Percentiles rank a stretch among this genome's conserved stretches.
Conservation (phyloP, 2,888 invertebrate species). For the Sphaeridia pumilis region DNA sequence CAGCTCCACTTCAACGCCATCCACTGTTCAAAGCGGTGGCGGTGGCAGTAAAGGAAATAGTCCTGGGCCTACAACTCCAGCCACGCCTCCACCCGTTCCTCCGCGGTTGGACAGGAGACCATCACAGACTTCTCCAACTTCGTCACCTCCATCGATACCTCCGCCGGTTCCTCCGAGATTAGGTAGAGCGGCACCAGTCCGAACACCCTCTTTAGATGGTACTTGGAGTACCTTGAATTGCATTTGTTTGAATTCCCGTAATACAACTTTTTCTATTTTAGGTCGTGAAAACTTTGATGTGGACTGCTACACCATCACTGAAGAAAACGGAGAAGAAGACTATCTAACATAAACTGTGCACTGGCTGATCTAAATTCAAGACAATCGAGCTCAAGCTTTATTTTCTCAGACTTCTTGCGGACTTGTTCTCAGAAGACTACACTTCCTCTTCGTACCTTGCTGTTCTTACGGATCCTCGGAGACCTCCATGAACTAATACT, state of each 20-base stretch:
- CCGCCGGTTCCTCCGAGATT: conserved; percentile 35
- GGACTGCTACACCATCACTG: conserved; percentile 36
- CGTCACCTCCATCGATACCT: conserved; percentile 33
- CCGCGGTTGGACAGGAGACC: conserved; percentile 34
- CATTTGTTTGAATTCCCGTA: not conserved
- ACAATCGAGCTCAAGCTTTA: conserved; percentile 5
- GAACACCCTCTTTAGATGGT: conserved; percentile 35
- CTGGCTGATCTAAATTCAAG: not conserved
- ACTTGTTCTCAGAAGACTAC: not conserved
- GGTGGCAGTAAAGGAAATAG: conserved; percentile 25
- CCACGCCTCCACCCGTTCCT: conserved; percentile 35
- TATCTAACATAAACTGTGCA: conserved; percentile 39
- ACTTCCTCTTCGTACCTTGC: conserved; percentile 2
- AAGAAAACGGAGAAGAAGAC: conserved; percentile 36
- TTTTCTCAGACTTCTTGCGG: not conserved
- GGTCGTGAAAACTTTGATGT: conserved; percentile 36
- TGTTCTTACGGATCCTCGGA: not conserved
- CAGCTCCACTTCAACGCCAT: conserved; percentile 32
- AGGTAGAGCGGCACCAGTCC: conserved; percentile 32
- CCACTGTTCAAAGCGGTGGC: conserved; percentile 26
- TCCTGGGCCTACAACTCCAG: conserved; percentile 29
- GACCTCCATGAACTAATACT: too few species aligned
- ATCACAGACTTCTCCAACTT: conserved; percentile 32
- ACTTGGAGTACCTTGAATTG: conserved; percentile 3
- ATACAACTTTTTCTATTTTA: conserved; percentile 3